A percentile compares a stretch with the other conserved stretches of the same genome.
phyloP scores from a whole-genome alignment of 1,140 invertebrate species.

The Steinernema feltiae region DNA sequence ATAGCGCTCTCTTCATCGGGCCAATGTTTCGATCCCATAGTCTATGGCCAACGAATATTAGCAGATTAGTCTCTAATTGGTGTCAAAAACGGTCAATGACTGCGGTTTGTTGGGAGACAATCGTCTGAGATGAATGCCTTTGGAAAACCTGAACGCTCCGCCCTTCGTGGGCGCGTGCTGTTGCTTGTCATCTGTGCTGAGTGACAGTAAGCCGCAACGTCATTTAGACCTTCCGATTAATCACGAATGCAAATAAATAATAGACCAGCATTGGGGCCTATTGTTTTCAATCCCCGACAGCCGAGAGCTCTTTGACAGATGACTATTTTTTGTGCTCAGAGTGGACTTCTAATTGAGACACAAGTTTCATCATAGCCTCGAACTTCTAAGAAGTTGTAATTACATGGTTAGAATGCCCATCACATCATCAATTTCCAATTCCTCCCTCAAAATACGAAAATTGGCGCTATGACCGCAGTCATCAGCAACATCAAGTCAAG shows the following conservation, averaged over 20 bases:
- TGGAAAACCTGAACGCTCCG: not conserved
- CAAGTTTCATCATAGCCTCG: too few relatives aligned
- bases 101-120: too few relatives aligned
- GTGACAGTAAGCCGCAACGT: constrained; percentile 5
- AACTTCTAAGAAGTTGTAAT: too few relatives aligned
- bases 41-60: too few relatives aligned
- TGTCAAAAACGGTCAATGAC: not conserved
- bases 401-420: too few relatives aligned
- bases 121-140: not conserved
- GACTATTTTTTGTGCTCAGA: not conserved
- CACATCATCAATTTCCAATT: too few relatives aligned
- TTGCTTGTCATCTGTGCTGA: not conserved
- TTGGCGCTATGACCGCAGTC: too few relatives aligned
- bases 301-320: not conserved
- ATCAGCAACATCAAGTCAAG: too few relatives aligned
- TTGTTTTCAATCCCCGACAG: not conserved
- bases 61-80: too few relatives aligned
- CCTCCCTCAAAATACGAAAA: too few relatives aligned
- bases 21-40: not conserved
- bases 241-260: constrained; percentile 6
- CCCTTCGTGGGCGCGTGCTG: not conserved
- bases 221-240: constrained; percentile 15
- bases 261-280: not conserved
- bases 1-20: too few relatives aligned
- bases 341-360: not conserved